Percentiles rank a stretch among this genome's conserved stretches.
These are phyloP conservation scores for Acanthochromis polyacanthus DNA, from an alignment of 2,113 vertebrate species.

Conservation along the genomic window DNA sequence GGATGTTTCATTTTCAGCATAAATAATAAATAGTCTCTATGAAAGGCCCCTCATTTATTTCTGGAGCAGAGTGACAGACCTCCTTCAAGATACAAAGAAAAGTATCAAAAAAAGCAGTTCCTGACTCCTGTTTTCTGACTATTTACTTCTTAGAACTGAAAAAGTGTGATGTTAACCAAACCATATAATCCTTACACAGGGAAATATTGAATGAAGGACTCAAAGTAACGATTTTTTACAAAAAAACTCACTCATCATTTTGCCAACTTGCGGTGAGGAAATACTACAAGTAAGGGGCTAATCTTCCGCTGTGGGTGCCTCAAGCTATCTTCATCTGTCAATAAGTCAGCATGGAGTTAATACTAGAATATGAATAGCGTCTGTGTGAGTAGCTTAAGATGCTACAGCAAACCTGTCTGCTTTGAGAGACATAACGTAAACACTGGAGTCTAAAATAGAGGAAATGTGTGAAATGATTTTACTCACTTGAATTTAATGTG, in stretches of 20 bases:
- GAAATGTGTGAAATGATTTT: neutral
- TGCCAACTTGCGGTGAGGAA: conserved; percentile 34
- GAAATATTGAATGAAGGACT: conserved; percentile 3
- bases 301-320: conserved; percentile 48
- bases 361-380: conserved; percentile 45
- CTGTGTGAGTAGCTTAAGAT: conserved; percentile 28
- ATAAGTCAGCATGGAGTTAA: conserved; percentile 56
- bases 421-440: neutral
- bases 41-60: too few relatives aligned
- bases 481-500: too few relatives aligned
- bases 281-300: conserved; percentile 41
- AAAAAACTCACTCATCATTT: conserved; percentile 15
- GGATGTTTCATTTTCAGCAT: too few relatives aligned
- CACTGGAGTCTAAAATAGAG: neutral
- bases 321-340: conserved; percentile 57
- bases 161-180: neutral
- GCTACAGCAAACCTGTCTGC: neutral
- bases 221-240: conserved; percentile 1
- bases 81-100: too few relatives aligned
- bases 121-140: too few relatives aligned
- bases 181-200: neutral
- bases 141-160: too few relatives aligned
- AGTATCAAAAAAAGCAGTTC: too few relatives aligned
- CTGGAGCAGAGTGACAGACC: too few relatives aligned
- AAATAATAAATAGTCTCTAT: too few relatives aligned